Evolutionary conservation across 2,797 vertebrate genomes (phyloP).

Genomic region (Syngnathus rostellatus): DNA sequence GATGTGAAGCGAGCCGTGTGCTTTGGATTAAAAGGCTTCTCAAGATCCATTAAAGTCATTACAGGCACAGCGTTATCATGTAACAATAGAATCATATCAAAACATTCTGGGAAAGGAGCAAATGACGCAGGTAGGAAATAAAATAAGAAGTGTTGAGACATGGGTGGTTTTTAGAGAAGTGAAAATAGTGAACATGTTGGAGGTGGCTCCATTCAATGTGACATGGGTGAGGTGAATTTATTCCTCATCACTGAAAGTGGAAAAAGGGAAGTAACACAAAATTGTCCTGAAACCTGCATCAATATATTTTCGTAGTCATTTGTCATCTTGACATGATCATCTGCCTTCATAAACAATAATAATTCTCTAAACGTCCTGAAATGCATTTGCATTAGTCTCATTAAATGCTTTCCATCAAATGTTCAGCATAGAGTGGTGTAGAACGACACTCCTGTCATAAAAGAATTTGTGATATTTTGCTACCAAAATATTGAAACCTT

Average conservation of each 20-base stretch:
- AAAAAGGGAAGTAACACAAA: not conserved
- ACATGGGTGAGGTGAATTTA: not conserved
- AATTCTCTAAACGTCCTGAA: not conserved
- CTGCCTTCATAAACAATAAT: not conserved
- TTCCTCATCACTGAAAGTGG: not conserved
- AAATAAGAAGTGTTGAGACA: not conserved
- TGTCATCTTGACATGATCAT: not conserved
- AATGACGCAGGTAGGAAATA: not conserved
- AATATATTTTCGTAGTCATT: not conserved
- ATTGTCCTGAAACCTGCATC: not conserved
- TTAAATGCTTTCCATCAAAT: not conserved
- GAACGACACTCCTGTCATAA: not conserved
- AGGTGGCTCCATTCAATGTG: not conserved
- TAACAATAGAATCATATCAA: not conserved
- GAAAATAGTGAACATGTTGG: not conserved
- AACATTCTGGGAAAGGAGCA: not conserved
- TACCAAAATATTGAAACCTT: not conserved
- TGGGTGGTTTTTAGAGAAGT: not conserved
- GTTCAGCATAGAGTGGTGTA: not conserved
- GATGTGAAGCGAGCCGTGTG: not conserved
- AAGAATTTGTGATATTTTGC: not conserved
- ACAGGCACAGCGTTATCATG: not conserved
- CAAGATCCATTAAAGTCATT: not conserved
- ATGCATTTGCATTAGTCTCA: not conserved
- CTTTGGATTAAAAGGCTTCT: not conserved